Percentiles rank a stretch among this genome's conserved stretches.
phyloP scores from a whole-genome alignment of 2,797 vertebrate genomes.

The Discoglossus pictus region DNA sequence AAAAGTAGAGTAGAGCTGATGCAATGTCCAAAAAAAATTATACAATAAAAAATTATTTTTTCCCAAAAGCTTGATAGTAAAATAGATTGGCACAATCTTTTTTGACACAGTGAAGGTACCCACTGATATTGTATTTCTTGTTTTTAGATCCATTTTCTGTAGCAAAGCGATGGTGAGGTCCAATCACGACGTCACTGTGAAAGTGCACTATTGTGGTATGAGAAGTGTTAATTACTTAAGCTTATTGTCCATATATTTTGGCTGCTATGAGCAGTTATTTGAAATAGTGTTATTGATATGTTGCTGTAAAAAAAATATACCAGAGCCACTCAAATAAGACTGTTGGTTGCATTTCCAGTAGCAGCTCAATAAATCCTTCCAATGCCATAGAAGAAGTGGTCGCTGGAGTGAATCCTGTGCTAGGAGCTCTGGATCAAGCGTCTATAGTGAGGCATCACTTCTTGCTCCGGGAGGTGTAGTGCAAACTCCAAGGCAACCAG shows the following conservation, averaged over 20 bases:
- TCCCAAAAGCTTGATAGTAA: conserved; percentile 65
- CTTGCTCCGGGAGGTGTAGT: conserved; percentile 92
- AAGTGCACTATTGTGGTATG: conserved; percentile 8
- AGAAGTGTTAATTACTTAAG: not conserved
- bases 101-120: conserved; percentile 61
- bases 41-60: conserved; percentile 65
- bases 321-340: conserved; percentile 13
- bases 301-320: conserved; percentile 32
- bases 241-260: conserved; percentile 25
- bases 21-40: conserved; percentile 33
- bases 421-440: conserved; percentile 93
- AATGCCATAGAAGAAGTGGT: conserved; percentile 51
- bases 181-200: conserved; percentile 38
- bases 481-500: conserved; percentile 97
- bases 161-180: conserved; percentile 54
- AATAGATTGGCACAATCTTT: conserved; percentile 70
- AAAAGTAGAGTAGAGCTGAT: conserved; percentile 32
- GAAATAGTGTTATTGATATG: conserved; percentile 28
- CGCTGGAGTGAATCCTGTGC: conserved; percentile 72
- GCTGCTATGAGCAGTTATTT: conserved; percentile 44
- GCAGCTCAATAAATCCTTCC: conserved; percentile 40
- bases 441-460: conserved; percentile 98
- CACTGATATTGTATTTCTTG: conserved; percentile 56
- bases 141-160: too few relatives aligned
- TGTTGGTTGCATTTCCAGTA: conserved; percentile 67